These are phyloP conservation scores for Sapajus apella DNA, from an alignment of 2,113 vertebrate genomes.

Conservation along the genomic window DNA sequence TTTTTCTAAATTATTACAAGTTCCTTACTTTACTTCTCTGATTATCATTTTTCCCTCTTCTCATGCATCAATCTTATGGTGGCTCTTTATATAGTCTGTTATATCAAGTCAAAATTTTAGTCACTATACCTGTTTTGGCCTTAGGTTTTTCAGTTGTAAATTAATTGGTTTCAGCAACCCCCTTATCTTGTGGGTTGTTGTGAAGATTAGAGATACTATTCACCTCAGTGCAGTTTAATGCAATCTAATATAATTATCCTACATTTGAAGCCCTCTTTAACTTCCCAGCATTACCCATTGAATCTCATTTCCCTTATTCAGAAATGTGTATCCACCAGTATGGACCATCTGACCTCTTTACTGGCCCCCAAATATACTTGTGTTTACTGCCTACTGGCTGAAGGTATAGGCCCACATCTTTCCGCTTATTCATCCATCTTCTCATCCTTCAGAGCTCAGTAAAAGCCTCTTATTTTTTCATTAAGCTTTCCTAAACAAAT, in stretches of 20 bases:
- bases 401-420: not conserved
- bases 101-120: not conserved
- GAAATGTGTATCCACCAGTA: not conserved
- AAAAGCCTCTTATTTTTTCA: not conserved
- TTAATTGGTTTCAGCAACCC: not conserved
- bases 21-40: not conserved
- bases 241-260: not conserved
- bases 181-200: not conserved
- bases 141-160: not conserved
- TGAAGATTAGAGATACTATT: not conserved
- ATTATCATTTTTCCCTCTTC: not conserved
- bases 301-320: not conserved
- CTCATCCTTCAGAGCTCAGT: not conserved
- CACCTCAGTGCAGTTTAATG: not conserved
- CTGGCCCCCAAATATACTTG: not conserved
- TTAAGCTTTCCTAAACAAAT: not conserved
- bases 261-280: not conserved
- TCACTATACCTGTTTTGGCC: not conserved
- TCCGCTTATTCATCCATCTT: not conserved
- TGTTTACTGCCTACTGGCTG: not conserved
- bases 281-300: not conserved
- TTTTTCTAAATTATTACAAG: not conserved
- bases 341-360: not conserved
- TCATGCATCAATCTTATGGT: not conserved
- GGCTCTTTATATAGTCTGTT: not conserved